These are phyloP conservation scores for Diplolepis rosae DNA, from an alignment of 2,888 invertebrate genomes.

Conservation along the genomic window DNA sequence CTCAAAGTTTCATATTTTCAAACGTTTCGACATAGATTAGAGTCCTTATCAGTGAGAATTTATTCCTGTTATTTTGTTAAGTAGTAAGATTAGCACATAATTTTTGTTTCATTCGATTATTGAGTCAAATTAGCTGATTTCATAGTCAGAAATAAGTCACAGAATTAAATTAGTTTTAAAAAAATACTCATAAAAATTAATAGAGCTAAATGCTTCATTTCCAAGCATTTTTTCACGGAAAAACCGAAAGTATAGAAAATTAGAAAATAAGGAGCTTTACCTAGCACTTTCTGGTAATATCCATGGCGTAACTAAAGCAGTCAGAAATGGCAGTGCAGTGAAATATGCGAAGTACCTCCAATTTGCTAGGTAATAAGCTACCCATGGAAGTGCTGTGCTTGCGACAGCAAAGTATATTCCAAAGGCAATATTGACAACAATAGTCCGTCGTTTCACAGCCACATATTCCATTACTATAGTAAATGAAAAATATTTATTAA, in stretches of 20 bases:
- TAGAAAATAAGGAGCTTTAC: constrained; percentile 59
- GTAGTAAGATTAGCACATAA: too few species aligned
- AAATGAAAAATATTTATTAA: constrained; percentile 12
- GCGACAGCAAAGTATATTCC: constrained; percentile 75
- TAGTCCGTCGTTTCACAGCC: constrained; percentile 74
- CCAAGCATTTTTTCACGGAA: neutral
- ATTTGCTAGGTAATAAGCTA: constrained; percentile 74
- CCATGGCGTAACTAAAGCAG: constrained; percentile 73
- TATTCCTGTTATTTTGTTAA: too few species aligned
- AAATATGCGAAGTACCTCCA: constrained; percentile 74
- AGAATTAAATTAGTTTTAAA: too few species aligned
- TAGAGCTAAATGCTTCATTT: too few species aligned
- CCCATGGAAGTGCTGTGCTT: constrained; percentile 75
- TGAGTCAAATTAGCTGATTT: too few species aligned
- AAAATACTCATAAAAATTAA: too few species aligned
- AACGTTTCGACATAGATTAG: too few species aligned
- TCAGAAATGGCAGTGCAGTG: constrained; percentile 73
- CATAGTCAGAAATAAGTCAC: too few species aligned
- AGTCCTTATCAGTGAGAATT: too few species aligned
- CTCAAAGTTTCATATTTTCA: too few species aligned
- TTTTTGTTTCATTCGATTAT: too few species aligned
- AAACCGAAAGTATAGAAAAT: neutral
- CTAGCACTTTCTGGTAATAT: constrained; percentile 75
- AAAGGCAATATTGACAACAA: constrained; percentile 76
- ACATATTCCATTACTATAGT: constrained; percentile 75